Evolutionary conservation across 2,113 vertebrate species (phyloP), one percentile per base, ranked within the genome.

Genomic region (Eclectus roratus): DNA sequence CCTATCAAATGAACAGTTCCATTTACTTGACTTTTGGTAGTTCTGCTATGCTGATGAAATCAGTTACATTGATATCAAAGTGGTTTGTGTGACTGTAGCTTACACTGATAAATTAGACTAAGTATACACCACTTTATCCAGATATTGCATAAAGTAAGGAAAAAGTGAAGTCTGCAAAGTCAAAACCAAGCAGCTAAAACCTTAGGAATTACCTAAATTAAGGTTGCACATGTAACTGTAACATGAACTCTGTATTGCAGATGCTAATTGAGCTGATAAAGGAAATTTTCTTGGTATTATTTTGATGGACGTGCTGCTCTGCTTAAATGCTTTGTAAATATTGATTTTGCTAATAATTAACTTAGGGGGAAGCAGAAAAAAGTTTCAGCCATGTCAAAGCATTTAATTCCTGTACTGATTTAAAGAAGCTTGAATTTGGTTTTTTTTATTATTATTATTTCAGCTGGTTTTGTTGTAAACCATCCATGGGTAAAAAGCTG

Each of bases 321-420:
- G 55, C 46, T 80, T 81, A 79, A 79, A 68, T 18, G 16, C n/a
- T 94, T 92, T 84, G 47, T 68, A 85, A 80, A 76, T 78, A 35
- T 65, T 7, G 10, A 44, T 81, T 86, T 94, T 81, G 65, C 44
- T 86, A 93, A 95, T 92, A 74, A 92, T 96, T 95, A 90, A 93
- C 82, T 60, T 58, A 14, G 60, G 41, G 16, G 13, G 60, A 88
- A 94, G 63, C 17, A 91, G 80, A 43, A 3, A 47, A 35, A 92
- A 52, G 13, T 46, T 72, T 74, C 25, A 50, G 44, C 0, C 0
- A 44, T 76, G n/a, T 64, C 47, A 90, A 74, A 86, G 41, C 2
- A 7, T 84, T 60, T 9, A 2, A 3, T 69, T 81, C 87, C 35
- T 78, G 9, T 58, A 41, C 27, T 56, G 61, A 76, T 81, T 69